Base-by-base conservation (phyloP, 2,113 vertebrate species). In the Hoplias malabaricus region DNA sequence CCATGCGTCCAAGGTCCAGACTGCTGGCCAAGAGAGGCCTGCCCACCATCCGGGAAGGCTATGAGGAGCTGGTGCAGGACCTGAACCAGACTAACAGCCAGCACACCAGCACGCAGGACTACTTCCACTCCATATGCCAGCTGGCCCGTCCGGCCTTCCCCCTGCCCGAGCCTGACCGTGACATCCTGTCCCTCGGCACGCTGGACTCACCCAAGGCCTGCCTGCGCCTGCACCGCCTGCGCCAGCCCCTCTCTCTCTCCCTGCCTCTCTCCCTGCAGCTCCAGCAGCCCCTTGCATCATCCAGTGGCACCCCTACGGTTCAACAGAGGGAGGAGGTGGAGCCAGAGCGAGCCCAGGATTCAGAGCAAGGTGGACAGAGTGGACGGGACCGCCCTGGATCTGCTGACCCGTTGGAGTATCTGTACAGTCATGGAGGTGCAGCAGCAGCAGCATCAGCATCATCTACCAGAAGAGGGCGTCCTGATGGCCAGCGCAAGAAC, bases 61-160 rank as follows among this genome's bases (percentile, higher is more conserved):
- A 89, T 0, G 92, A 93, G 78, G 92, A 93, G 31, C 84, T 40
- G 0, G 66, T 89, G 62, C 89, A 91, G 65, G 92, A 93, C 8
- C 67, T 84, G 25, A 84, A 85, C 79, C 84, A 85, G 50, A 80
- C 71, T 50, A 80, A 84, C 69, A 5, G 0, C 2, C 2, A 87
- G 31, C 87, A 75, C 19, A 82, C 68, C 42, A 74, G 87, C 59
- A 84, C 84, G 0, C 86, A 92, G 0, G 90, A 92, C 36, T 92
- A 95, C 87, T 86, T 94, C 74, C 92, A 94, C n/a, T 95, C 95
- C 80, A 95, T 96, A 86, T 94, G 94, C 82, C 94, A 96, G 83
- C 90, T 96, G 0, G 94, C 94, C 69, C 91, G 88, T 54, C 94
- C 95, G 71, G 87, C 90, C 31, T 90, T 91, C 68, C 84, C 83